Evolutionary conservation across 2,113 vertebrate genomes (phyloP).

Genomic region (Tragelaphus strepsiceros): DNA sequence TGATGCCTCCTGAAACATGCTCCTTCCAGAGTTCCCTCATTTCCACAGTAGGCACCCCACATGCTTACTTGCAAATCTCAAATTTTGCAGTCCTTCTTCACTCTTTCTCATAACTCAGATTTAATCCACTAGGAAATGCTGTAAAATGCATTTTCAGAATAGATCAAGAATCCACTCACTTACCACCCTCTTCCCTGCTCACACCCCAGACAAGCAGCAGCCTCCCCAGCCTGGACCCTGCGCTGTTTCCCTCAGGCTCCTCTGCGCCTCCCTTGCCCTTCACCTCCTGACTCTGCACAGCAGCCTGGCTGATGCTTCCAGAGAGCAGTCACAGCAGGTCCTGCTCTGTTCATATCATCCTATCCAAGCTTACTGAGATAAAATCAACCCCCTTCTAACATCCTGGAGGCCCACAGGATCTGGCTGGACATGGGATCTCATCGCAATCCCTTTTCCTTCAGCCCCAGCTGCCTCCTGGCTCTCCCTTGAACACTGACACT

Average conservation of each 20-base stretch:
- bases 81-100: accelerated
- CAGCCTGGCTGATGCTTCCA: too few relatives aligned
- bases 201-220: background rate
- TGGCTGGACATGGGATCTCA: accelerated
- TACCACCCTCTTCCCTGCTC: accelerated
- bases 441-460: accelerated
- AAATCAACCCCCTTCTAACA: too few relatives aligned
- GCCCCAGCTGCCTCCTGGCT: too few relatives aligned
- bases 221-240: background rate
- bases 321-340: background rate
- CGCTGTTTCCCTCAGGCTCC: background rate
- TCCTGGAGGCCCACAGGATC: too few relatives aligned
- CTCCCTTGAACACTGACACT: too few relatives aligned
- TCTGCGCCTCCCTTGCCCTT: accelerated
- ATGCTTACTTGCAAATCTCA: background rate
- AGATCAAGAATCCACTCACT: background rate
- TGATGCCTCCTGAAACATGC: background rate
- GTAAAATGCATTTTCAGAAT: background rate
- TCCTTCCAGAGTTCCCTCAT: background rate
- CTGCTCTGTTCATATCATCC: background rate
- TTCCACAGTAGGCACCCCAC: background rate
- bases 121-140: background rate
- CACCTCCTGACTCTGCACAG: background rate
- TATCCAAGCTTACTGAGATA: accelerated
- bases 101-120: background rate